Base-by-base conservation (phyloP, 2,113 vertebrate species). In the zebrafish (Danio rerio) region DNA sequence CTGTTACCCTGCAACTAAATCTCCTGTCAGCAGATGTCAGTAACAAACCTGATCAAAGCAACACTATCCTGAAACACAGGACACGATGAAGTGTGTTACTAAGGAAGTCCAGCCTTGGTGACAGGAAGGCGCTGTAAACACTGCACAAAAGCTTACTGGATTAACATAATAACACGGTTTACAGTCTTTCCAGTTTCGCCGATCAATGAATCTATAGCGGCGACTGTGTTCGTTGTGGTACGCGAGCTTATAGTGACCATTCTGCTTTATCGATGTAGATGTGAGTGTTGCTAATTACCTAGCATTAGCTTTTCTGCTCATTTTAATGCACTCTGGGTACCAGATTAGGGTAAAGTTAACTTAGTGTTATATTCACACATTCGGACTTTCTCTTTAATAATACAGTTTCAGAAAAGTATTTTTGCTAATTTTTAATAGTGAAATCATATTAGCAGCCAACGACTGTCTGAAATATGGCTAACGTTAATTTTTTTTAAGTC, bases 1-100 rank as follows among this genome's bases (percentile, higher is more conserved):
- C 3, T 31, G 31, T 31, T 31, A 31, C 31, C 31, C 1, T 31
- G 31, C 31, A 31, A 31, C 49, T 9, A 2, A 52, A 52, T 11
- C 7, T 52, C 1, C 1, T 4, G 18, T 0, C 84, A 71, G 49
- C 4, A 78, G 85, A 31, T 43, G 85, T 82, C 82, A 50, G 66
- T 62, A 20, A 18, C 0, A 18, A 73, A 13, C 20, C 18, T 21
- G 47, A 3, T 40, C 16, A 66, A 50, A 11, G 2, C 18, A 45
- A 52, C 45, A 77, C 0, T 9, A 49, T 43, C 49, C 7, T 20
- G 9, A 9, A 5, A 58, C 55, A 47, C 31, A 20, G 49, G 18
- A 42, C 18, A 65, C 5, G 59, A 78, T 71, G 75, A 65, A 81
- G 9, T 69, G 18, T 11, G 85, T 86, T 84, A 53, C 82, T 84